A percentile compares a stretch with the other conserved stretches of the same genome.
These are phyloP conservation scores for Bradypodion ventrale DNA, from an alignment of 2,797 vertebrate genomes.

Conservation along the genomic window DNA sequence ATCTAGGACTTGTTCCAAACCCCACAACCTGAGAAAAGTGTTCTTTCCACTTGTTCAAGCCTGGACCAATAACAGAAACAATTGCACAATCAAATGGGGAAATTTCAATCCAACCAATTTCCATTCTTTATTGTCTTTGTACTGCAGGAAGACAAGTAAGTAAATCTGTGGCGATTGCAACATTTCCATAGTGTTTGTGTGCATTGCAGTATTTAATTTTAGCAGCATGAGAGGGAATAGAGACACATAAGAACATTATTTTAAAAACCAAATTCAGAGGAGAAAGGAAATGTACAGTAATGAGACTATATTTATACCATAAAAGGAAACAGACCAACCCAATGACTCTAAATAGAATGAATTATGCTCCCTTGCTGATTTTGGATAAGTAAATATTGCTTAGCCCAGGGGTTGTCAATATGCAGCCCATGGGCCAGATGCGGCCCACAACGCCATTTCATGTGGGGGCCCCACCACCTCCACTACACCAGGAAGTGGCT, in stretches of 20 bases:
- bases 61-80: conserved; percentile 63
- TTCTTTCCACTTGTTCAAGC: conserved; percentile 62
- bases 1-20: conserved; percentile 41
- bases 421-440: too few species aligned
- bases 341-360: conserved; percentile 54
- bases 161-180: conserved; percentile 62
- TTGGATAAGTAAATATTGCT: not conserved
- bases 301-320: conserved; percentile 63
- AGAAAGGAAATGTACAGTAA: conserved; percentile 70
- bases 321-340: conserved; percentile 62
- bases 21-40: conserved; percentile 23
- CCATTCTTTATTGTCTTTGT: conserved; percentile 68
- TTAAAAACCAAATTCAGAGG: conserved; percentile 49
- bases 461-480: too few species aligned
- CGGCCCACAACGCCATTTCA: too few species aligned
- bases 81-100: conserved; percentile 69
- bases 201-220: conserved; percentile 71
- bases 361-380: not conserved
- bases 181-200: conserved; percentile 59
- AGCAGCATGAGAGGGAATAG: conserved; percentile 56
- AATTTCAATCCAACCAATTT: conserved; percentile 61
- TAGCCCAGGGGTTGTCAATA: too few species aligned
- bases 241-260: conserved; percentile 41
- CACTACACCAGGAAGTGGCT: too few species aligned
- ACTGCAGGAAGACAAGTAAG: conserved; percentile 56